Percentiles rank a stretch among this genome's conserved stretches.
Evolutionary conservation across 2,113 vertebrate genomes (phyloP).

Genomic region (Ictidomys tridecemlineatus): DNA sequence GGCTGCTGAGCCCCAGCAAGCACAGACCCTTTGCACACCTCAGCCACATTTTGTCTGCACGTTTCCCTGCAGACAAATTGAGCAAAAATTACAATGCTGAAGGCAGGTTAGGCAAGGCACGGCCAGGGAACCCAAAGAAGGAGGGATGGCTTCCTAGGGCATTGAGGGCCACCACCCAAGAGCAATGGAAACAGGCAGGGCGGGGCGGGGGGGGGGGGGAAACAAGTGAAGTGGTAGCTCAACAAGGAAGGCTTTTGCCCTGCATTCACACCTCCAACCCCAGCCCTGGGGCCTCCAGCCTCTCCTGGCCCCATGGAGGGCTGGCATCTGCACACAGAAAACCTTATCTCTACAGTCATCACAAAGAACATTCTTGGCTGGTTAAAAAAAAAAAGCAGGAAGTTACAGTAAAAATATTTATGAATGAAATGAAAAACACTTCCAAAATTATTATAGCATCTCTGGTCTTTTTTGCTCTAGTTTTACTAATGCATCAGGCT

Average conservation of each 20-base stretch:
- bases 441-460: too few relatives aligned
- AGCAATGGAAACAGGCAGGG: background rate
- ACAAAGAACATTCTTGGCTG: background rate
- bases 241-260: background rate
- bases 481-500: too few relatives aligned
- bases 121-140: background rate
- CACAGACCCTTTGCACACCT: background rate
- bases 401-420: background rate
- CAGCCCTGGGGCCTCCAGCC: background rate
- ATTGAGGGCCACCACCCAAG: background rate
- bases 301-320: too few relatives aligned
- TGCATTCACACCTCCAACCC: background rate
- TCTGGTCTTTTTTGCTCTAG: too few relatives aligned
- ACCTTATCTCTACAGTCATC: background rate
- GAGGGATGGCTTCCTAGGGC: background rate
- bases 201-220: background rate
- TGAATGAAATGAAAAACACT: background rate
- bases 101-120: background rate
- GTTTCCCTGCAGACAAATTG: background rate
- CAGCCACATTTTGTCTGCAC: accelerated
- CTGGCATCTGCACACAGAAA: background rate
- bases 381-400: background rate
- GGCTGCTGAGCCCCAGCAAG: background rate
- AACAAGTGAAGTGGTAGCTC: background rate
- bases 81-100: background rate